A percentile compares a stretch with the other conserved stretches of the same genome.
Evolutionary conservation across 2,113 vertebrate species (phyloP).

Genomic region (Mustela nigripes): DNA sequence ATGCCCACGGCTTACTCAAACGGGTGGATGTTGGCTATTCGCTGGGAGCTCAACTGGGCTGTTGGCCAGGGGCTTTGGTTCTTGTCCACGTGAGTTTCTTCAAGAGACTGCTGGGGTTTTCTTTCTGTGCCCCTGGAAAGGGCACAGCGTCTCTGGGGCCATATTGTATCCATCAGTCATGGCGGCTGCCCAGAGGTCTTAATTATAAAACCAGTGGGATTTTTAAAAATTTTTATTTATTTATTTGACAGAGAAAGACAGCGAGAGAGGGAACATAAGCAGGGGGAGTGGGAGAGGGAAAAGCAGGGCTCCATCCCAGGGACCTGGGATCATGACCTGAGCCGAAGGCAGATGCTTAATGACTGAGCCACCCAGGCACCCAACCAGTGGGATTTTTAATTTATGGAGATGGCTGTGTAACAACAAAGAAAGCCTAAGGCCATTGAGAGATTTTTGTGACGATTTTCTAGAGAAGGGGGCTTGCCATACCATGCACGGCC

Average conservation of each 20-base stretch:
- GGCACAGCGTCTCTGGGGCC: not conserved
- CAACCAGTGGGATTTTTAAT: not conserved
- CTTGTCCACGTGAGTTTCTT: not conserved
- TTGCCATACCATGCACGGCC: not conserved
- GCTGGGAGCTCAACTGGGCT: not conserved
- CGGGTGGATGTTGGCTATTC: not conserved
- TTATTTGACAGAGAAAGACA: too few species aligned
- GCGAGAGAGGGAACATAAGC: too few species aligned
- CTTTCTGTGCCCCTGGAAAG: not conserved
- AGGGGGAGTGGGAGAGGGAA: too few species aligned
- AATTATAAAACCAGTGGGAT: not conserved
- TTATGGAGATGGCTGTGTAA: not conserved
- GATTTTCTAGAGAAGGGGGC: not conserved
- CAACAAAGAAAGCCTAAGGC: not conserved
- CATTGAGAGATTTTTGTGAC: not conserved
- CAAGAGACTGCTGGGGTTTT: not conserved
- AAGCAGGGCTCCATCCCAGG: too few species aligned
- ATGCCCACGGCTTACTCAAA: not conserved
- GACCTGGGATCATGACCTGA: too few species aligned
- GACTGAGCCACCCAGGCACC: too few species aligned
- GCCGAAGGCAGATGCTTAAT: too few species aligned
- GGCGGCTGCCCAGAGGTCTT: not conserved
- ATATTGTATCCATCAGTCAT: not conserved
- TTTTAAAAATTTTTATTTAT: too few species aligned
- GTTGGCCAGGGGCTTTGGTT: not conserved